Evolutionary conservation across 37 sponge, comb jelly and placozoan species (phyloP), one percentile per base, ranked within the genome.

Genomic region (Hormiphora californensis): DNA sequence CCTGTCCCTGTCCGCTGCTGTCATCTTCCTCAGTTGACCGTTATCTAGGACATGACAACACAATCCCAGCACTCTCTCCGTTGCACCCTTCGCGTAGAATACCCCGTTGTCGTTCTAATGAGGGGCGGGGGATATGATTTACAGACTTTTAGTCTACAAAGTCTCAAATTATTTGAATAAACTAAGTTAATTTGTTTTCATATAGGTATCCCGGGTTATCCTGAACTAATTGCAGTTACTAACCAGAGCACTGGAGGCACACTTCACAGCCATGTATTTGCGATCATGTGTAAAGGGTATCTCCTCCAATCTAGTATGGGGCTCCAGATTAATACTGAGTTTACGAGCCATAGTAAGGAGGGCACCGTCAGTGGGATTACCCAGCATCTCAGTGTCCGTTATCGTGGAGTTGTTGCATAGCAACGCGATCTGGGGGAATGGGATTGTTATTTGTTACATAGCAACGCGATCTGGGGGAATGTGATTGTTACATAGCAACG

Each of bases 21-120:
- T 73, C 27, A 73, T 22, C 0, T n/a, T 19, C 81, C 23, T 9
- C 39, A 73, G 44, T 27, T 43, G 0, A 4, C 81, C 81, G 4
- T 41, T 36, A 12, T 43, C 23, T 46, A 73, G 46, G 27, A 73
- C 38, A 40, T 73, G 81, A 3, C 46, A 73, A 17, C 81, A 73
- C 2, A 73, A n/a, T 33, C 32, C 63, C 22, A 98, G 85, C 22
- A 98, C 90, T 8, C 88, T 61, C 17, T 93, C 94, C 33, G 92
- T 73, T 5, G 99, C 99, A 33, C 99, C 99, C 88, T 98, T 98
- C 91, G 95, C 90, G 87, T 87, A 95, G 90, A 91, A 95, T 32
- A 88, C 86, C 65, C 90, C 91, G 28, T 87, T 31, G 7, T 85
- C 54, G 35, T 36, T 31, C 22, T 86, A 28, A 5, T 21, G 21